Percentiles rank a stretch among this genome's conserved stretches.
Conservation (phyloP, 2,113 vertebrate species). For the Halcyon senegalensis region DNA sequence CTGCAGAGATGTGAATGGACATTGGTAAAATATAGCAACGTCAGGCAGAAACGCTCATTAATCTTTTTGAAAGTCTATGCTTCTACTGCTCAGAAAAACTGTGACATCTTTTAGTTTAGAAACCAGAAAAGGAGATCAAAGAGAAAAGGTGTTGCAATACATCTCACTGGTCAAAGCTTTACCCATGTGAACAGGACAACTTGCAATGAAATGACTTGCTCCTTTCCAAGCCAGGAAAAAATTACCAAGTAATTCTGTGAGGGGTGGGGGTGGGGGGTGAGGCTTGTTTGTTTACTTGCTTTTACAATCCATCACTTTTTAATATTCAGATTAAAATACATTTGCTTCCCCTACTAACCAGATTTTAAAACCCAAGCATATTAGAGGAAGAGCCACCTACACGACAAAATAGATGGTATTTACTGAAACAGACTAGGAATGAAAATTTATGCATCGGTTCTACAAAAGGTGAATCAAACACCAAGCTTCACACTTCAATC, state of each 20-base stretch:
- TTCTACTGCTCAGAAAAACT: background rate
- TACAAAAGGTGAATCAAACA: conserved; percentile 20
- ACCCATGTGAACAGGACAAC: background rate
- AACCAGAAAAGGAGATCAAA: background rate
- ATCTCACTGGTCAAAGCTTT: background rate
- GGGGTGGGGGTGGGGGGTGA: fast-evolving
- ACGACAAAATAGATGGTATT: background rate
- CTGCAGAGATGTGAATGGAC: background rate
- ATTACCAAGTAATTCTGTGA: background rate
- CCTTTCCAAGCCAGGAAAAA: background rate
- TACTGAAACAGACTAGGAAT: background rate
- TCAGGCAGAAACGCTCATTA: background rate
- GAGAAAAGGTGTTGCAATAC: background rate
- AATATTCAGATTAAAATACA: background rate
- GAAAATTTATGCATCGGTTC: background rate
- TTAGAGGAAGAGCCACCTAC: background rate
- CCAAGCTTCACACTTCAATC: background rate
- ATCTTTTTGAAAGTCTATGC: background rate
- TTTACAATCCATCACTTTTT: background rate
- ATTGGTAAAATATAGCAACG: background rate
- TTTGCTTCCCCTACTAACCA: background rate
- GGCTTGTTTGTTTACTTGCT: background rate
- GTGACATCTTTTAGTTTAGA: background rate
- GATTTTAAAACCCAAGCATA: background rate
- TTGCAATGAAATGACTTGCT: background rate